Base-by-base conservation (phyloP, 2,797 vertebrate species). In the Malacoraja senta region DNA sequence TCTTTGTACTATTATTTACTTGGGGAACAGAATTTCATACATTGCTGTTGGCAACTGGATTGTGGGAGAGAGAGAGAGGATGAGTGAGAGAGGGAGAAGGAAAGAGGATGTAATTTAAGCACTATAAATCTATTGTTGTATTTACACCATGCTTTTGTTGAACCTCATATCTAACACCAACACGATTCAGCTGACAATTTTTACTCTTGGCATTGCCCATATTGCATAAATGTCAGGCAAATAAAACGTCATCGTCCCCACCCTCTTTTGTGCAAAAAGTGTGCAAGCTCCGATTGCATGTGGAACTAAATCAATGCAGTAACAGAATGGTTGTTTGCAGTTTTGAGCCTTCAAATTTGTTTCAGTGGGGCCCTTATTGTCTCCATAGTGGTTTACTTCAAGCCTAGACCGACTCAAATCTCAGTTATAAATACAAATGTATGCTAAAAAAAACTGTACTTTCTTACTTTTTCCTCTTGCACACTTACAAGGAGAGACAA, bases 311-410 rank as follows among this genome's bases (percentile, higher is more conserved):
- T n/a, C 19, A 63, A 88, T 88, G 61, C 19, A 63, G n/a, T 29
- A 68, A n/a, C 63, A 65, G 35, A 88, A 68, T 9, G 35, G 7
- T 1, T 32, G 58, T 88, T 88, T 88, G 29, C 61, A 88, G 29
- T 65, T 88, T 68, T 35, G 84, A 1, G n/a, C 61, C 61, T 88
- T 9, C 63, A 88, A 88, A 88, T 88, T 88, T 15, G 61, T 68
- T 63, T 32, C 84, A 88, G 17, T 68, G 68, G 15, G 35, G 84
- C 17, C 61, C n/a, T 35, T 19, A 32, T 65, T 19, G 21, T 88
- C 84, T 32, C 84, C 19, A 9, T 63, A 88, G 83, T 88, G 84
- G 61, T 88, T 88, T 88, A 68, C 84, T 68, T 68, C 84, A 88
- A 63, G 7, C 84, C 61, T 65, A 88, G 21, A 88, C 61, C 21